phyloP scores from a whole-genome alignment of 2,888 invertebrate species.

The Drosophila sordidapex region DNA sequence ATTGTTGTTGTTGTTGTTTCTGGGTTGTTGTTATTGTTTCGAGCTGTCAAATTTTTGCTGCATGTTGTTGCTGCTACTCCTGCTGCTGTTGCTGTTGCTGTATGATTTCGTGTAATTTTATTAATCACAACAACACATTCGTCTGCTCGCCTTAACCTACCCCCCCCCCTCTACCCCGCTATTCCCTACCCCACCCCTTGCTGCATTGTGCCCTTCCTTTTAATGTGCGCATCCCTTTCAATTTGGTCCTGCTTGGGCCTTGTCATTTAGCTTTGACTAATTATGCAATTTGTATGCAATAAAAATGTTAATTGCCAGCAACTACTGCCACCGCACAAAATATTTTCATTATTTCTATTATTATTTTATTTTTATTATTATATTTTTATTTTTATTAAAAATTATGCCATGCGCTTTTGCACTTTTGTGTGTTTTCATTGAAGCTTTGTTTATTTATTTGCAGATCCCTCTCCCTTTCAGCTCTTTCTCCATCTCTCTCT shows the following conservation, averaged over 20 bases:
- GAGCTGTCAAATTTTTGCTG: conserved; percentile 71
- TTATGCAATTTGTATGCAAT: conserved; percentile 81
- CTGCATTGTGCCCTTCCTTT: not conserved
- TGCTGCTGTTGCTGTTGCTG: conserved; percentile 2
- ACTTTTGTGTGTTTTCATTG: conserved; percentile 47
- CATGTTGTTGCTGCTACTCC: conserved; percentile 24
- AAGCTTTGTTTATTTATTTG: conserved; percentile 68
- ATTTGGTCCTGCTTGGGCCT: conserved; percentile 23
- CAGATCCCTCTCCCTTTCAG: conserved; percentile 12
- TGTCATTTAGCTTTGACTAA: conserved; percentile 78
- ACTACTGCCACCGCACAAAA: conserved; percentile 34
- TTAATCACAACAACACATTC: conserved; percentile 80
- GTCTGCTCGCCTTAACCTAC: conserved; percentile 36
- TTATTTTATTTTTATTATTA: not conserved
- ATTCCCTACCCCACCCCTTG: not conserved
- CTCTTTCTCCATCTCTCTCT: not conserved
- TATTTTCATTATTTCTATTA: conserved; percentile 29
- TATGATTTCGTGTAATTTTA: conserved; percentile 76
- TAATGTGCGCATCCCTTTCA: conserved; percentile 41
- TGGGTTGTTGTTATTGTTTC: conserved; percentile 65
- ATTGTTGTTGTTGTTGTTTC: conserved; percentile 16
- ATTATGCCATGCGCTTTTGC: conserved; percentile 32
- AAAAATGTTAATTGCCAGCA: conserved; percentile 72
- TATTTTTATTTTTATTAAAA: conserved; percentile 27
- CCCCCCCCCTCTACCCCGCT: not conserved